These are phyloP conservation scores for Hemibagrus guttatus DNA, from an alignment of 2,797 vertebrate genomes.

Conservation along the genomic window DNA sequence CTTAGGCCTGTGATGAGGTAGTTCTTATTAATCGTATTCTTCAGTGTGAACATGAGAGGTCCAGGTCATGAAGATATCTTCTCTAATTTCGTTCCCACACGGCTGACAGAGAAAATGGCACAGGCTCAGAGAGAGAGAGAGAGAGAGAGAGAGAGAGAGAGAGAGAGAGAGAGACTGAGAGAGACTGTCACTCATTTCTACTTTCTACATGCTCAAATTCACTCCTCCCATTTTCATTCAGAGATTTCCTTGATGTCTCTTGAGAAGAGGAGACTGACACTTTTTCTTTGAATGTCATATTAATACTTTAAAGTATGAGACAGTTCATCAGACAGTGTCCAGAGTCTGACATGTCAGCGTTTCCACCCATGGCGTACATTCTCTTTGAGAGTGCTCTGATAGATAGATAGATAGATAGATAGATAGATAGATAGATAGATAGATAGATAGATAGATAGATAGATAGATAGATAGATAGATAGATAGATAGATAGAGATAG, in stretches of 20 bases:
- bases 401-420: background rate
- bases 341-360: slow-evolving; percentile 31
- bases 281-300: slow-evolving; percentile 47
- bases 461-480: too few species aligned
- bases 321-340: slow-evolving; percentile 26
- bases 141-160: too few species aligned
- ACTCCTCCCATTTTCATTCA: too few species aligned
- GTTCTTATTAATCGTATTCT: slow-evolving; percentile 36
- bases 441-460: background rate
- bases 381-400: background rate
- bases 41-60: slow-evolving; percentile 51
- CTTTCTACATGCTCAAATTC: slow-evolving; percentile 21
- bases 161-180: background rate
- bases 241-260: background rate
- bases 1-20: slow-evolving; percentile 27
- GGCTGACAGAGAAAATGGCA: slow-evolving; percentile 60
- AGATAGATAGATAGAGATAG: too few species aligned
- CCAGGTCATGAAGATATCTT: slow-evolving; percentile 50
- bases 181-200: background rate
- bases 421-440: background rate
- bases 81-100: slow-evolving; percentile 54
- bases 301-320: slow-evolving; percentile 41
- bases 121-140: slow-evolving; percentile 39
- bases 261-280: slow-evolving; percentile 38
- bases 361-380: background rate